Percentiles rank a stretch among this genome's conserved stretches.
Conservation (phyloP, 1,140 invertebrate genomes). For the Drosophila paulistorum region DNA sequence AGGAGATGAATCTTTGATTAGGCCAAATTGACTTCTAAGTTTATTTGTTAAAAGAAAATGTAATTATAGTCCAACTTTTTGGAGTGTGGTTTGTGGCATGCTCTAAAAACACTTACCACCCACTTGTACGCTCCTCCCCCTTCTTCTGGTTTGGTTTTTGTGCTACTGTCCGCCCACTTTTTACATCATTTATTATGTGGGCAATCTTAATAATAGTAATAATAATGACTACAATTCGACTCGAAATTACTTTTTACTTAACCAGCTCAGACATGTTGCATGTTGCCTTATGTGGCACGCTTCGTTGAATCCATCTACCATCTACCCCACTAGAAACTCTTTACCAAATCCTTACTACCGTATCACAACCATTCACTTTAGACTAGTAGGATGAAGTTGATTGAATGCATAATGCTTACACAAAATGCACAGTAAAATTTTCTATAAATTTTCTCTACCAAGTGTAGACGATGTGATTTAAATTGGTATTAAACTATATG, state of each 20-base stretch:
- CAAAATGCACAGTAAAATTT: constrained; percentile 11
- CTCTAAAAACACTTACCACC: constrained; percentile 9
- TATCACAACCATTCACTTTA: too few species aligned
- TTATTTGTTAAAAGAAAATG: too few species aligned
- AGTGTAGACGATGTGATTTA: constrained; percentile 2
- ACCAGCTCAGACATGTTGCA: background rate
- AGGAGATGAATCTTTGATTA: background rate
- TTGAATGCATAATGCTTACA: constrained; percentile 46
- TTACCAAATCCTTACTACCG: background rate
- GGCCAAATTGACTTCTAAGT: background rate
- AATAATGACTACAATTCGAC: constrained; percentile 50
- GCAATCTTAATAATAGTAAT: constrained; percentile 51
- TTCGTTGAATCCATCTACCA: constrained; percentile 58
- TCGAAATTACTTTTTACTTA: constrained; percentile 47
- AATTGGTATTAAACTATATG: constrained; percentile 10
- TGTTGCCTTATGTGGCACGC: constrained; percentile 51
- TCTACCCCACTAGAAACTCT: background rate
- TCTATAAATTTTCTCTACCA: constrained; percentile 14
- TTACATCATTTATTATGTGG: constrained; percentile 78
- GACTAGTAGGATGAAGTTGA: constrained; percentile 17
- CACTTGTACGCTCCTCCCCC: too few species aligned
- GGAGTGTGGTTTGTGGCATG: background rate
- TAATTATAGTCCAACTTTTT: background rate
- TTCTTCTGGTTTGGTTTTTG: background rate
- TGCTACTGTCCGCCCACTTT: constrained; percentile 52